These are phyloP conservation scores for Cheumatopsyche charites DNA, from an alignment of 1,140 invertebrate genomes.

Conservation along the genomic window DNA sequence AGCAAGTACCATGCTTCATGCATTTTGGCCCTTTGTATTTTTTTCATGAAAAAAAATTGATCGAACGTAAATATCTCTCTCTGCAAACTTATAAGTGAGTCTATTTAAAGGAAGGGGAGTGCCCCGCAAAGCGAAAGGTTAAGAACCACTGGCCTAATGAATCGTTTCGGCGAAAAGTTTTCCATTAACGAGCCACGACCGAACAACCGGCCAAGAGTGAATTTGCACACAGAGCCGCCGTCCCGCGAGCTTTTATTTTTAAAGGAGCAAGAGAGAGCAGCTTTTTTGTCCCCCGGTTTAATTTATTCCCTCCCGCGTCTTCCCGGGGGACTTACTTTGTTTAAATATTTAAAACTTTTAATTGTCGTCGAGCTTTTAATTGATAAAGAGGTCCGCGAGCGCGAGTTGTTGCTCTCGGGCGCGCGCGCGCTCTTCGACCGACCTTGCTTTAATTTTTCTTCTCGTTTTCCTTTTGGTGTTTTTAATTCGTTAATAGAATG, in stretches of 20 bases:
- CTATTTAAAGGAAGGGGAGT: too few relatives aligned
- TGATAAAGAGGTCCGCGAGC: slow-evolving; percentile 13
- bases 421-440: not conserved
- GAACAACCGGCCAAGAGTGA: not conserved
- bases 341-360: slow-evolving; percentile 23
- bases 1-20: too few relatives aligned
- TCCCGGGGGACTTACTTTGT: slow-evolving; percentile 15
- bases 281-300: slow-evolving; percentile 9
- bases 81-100: too few relatives aligned
- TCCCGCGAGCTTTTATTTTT: slow-evolving; percentile 16
- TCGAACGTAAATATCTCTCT: too few relatives aligned
- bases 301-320: not conserved
- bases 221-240: not conserved
- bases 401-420: not conserved
- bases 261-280: not conserved
- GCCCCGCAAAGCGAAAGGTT: too few relatives aligned
- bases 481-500: too few relatives aligned
- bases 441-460: not conserved
- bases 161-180: slow-evolving; percentile 11
- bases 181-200: slow-evolving; percentile 9
- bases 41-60: too few relatives aligned
- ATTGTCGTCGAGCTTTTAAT: slow-evolving; percentile 19
- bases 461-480: not conserved
- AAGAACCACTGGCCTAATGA: not conserved
- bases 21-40: too few relatives aligned